Conservation (phyloP, 2,113 vertebrate genomes). For the Cochlearius cochlearius region DNA sequence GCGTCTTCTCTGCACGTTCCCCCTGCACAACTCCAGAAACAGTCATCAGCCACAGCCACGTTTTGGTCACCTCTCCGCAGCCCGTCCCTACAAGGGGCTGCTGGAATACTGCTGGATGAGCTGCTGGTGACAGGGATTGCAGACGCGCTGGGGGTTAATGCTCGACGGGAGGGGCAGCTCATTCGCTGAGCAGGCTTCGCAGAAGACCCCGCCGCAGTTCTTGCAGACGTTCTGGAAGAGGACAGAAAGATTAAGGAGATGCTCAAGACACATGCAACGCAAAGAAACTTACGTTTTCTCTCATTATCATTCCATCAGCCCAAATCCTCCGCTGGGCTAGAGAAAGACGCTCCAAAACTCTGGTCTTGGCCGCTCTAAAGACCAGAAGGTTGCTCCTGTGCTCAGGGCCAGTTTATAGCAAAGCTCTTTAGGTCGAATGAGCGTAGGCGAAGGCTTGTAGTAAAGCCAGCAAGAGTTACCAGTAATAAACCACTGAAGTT, state of each 20-base stretch:
- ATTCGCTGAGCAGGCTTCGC: conserved; percentile 78
- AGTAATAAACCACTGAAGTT: rapidly evolving
- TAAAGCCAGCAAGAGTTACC: not conserved
- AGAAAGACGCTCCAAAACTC: not conserved
- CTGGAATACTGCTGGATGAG: conserved; percentile 85
- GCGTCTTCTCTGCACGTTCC: not conserved
- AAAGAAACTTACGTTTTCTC: not conserved
- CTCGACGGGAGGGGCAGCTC: conserved; percentile 90
- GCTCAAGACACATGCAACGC: not conserved
- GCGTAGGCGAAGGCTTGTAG: not conserved
- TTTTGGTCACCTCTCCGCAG: not conserved
- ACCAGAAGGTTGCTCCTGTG: not conserved
- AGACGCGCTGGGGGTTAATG: conserved; percentile 85
- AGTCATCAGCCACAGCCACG: rapidly evolving
- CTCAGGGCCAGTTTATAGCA: not conserved
- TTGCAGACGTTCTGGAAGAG: conserved; percentile 81
- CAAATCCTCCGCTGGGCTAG: not conserved
- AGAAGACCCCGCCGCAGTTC: conserved; percentile 86
- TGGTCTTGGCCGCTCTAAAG: not conserved
- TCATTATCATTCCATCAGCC: not conserved
- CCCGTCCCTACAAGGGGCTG: conserved; percentile 74
- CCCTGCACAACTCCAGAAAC: not conserved
- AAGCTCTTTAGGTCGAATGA: not conserved
- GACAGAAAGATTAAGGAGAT: not conserved
- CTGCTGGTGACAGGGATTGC: conserved; percentile 77